Base-by-base conservation (phyloP, 2,888 invertebrate genomes). In the Erebia epiphron region DNA sequence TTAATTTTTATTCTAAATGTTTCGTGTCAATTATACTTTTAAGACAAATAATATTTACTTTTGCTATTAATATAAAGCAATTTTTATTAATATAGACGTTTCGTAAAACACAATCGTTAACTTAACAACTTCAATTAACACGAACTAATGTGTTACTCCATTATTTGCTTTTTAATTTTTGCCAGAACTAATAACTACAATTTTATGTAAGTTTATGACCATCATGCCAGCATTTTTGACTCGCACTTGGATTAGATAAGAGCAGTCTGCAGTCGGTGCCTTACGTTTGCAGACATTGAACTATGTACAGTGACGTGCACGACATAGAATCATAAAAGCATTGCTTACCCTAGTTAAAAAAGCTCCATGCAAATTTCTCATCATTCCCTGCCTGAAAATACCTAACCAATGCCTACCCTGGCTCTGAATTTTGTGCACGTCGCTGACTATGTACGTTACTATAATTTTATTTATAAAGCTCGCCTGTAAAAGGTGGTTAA, bases 31-130 rank as follows among this genome's bases (percentile, higher is more conserved):
- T 67, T 50, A 67, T 60, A 49, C 35, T 49, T 67, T 26, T 67
- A 67, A 67, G 83, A 35, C 26, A 35, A 64, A 64, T 0, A 10
- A 62, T 49, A 49, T 62, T 49, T 61, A 18, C 18, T 62, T 61
- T 46, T 52, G 35, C 11, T 26, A 26, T 21, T 26, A 21, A 50
- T 50, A 63, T 52, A 26, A 26, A 46, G n/a, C 10, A 26, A 35
- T 50, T 62, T 49, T 16, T 62, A 18, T 21, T 64, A 52, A 3
- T 13, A 35, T 16, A 11, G 11, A 64, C 4, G 64, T 16, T 52
- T 64, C n/a, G 50, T 52, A 16, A 9, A 64, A 4, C 26, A 26
- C 26, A 26, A 26, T 26, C 26, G 26, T 26, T 26, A 1, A 26
- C 2, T 26, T 26, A 58, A 26, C n/a, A 35, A 41, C 3, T 26